A percentile compares a stretch with the other conserved stretches of the same genome.
Evolutionary conservation across 2,888 invertebrate genomes (phyloP).

Genomic region (Xestoiulus laeticollis): DNA sequence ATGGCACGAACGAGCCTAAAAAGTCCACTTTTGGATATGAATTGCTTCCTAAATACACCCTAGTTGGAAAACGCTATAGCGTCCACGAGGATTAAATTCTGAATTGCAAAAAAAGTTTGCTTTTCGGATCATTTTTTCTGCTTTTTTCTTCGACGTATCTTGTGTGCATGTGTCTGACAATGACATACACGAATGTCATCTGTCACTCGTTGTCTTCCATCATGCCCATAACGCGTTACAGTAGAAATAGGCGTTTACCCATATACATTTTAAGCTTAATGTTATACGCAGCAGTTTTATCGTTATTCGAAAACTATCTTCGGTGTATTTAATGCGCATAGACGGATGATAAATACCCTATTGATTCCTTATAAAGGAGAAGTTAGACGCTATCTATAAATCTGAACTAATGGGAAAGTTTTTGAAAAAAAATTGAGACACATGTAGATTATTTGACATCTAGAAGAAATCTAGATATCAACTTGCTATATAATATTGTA

Average conservation of each 20-base stretch:
- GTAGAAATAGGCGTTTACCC: neutral
- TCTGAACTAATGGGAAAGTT: too few relatives aligned
- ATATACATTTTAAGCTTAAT: neutral
- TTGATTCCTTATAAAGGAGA: too few relatives aligned
- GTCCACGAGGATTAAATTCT: slow-evolving; percentile 33
- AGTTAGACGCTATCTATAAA: too few relatives aligned
- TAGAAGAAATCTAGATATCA: too few relatives aligned
- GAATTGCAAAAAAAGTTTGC: slow-evolving; percentile 40
- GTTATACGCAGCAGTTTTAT: neutral
- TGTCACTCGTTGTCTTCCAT: slow-evolving; percentile 39
- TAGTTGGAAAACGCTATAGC: neutral
- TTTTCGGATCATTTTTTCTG: slow-evolving; percentile 31
- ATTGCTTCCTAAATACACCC: slow-evolving; percentile 47
- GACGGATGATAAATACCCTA: too few relatives aligned
- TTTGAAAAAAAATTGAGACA: too few relatives aligned
- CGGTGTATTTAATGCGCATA: neutral
- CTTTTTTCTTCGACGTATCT: neutral
- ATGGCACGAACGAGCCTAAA: slow-evolving; percentile 23
- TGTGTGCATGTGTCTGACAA: slow-evolving; percentile 41
- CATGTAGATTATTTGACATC: too few relatives aligned
- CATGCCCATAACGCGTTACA: slow-evolving; percentile 35
- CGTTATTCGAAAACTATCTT: neutral
- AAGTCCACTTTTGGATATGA: slow-evolving; percentile 48
- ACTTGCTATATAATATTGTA: too few relatives aligned
- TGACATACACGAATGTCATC: slow-evolving; percentile 40